Base-by-base conservation (phyloP, 2,113 vertebrate genomes). In the Bujurquina vittata region DNA sequence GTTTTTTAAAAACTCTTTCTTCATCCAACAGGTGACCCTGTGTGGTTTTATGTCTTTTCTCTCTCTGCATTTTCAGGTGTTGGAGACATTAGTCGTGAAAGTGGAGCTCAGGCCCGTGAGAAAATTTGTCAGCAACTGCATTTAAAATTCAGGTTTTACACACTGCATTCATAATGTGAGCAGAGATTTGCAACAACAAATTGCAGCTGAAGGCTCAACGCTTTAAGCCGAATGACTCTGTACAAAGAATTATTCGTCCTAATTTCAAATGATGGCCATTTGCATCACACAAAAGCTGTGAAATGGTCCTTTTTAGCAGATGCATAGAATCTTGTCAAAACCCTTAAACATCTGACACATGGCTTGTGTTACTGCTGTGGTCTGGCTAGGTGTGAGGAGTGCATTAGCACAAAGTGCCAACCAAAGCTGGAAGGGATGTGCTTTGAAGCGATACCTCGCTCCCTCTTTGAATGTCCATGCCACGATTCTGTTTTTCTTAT, bases 341-440 rank as follows among this genome's bases (percentile, higher is more conserved):
- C 56, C 43, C 75, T 83, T 33, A 26, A 43, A 49, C 3, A 22
- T 80, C 74, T 84, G 79, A 62, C 69, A 58, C 62, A 22, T 77
- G 33, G 60, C 72, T 79, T 54, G 73, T 76, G 82, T 63, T 61
- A 2, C 10, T 52, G 74, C 59, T 49, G 57, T 82, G 61, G 26
- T 61, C 26, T 73, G 57, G 3, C 8, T 22, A 69, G 57, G 63
- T 83, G 81, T 75, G 76, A 83, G 59, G 63, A 76, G 56, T 26
- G 75, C 84, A 88, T 86, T 84, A 79, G 57, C 75, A 79, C 72
- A 52, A 81, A 61, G 58, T 58, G 80, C 72, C 78, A 84, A 77
- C 52, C 43, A 55, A 69, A 80, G 84, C 76, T 75, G 26, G 72
- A 69, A 37, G 55, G 12, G 57, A 37, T 75, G 26, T 77, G 63